Evolutionary conservation across 2,113 vertebrate genomes (phyloP), one percentile per base, ranked within the genome.

Genomic region (Caranx melampygus): DNA sequence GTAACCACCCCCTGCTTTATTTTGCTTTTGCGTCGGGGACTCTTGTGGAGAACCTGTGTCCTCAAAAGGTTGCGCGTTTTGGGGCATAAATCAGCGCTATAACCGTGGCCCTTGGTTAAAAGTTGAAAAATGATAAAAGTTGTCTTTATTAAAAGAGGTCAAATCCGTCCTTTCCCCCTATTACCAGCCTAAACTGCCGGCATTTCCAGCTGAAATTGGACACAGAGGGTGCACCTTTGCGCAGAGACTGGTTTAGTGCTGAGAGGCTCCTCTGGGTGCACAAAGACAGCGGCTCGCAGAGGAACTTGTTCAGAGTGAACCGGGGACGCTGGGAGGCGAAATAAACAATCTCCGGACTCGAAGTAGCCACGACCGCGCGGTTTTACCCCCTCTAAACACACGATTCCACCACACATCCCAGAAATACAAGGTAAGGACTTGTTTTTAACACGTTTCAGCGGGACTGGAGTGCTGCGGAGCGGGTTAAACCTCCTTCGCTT

Each of bases 281-380:
- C 95, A 95, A 95, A 95, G 93, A 85, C 92, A 91, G 94, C 94
- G 88, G 91, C 91, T 92, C 92, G 90, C 87, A 86, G 85, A 92
- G 91, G 82, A 93, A 93, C 93, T 90, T 91, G 92, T 89, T 94
- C 94, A 87, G 91, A 94, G 91, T 88, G 92, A 92, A 79, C 91
- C 90, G 85, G 91, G 76, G 89, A 92, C 90, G 89, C 91, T 88
- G 84, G 86, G 89, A 94, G 93, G 91, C 91, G 93, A 91, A 88
- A 91, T 90, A 86, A 90, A 88, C 90, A 89, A 87, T 62, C 89
- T 76, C 86, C 88, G 85, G 88, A 90, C 85, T 61, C 79, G 68
- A 86, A 85, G 84, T 65, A 78, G 86, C 86, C 71, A 45, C 75
- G 67, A 60, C 59, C 81, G 82, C 72, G 52, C 86, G 72, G 81